Evolutionary conservation across 2,113 vertebrate species (phyloP).

Genomic region (Sarotherodon lohbergeri): DNA sequence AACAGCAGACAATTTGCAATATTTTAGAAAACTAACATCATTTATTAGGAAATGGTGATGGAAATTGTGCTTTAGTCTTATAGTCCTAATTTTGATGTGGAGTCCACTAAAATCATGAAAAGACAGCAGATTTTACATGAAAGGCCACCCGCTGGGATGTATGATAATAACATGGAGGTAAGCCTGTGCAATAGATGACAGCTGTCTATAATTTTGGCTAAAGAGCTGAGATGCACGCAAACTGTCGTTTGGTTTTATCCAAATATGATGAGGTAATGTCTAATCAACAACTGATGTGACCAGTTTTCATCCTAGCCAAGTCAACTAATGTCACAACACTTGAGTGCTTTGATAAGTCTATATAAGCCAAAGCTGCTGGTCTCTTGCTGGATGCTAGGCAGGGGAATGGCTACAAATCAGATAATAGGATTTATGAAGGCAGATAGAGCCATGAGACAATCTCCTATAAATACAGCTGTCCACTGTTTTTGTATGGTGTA

Average conservation of each 20-base stretch:
- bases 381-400: constrained; percentile 29
- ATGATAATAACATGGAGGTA: constrained; percentile 18
- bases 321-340: constrained; percentile 1
- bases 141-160: constrained; percentile 22
- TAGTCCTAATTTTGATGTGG: not conserved
- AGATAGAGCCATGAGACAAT: constrained; percentile 60
- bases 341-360: constrained; percentile 11
- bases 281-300: constrained; percentile 8
- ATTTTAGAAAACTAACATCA: not conserved
- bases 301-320: constrained; percentile 9
- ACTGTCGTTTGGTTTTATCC: constrained; percentile 37
- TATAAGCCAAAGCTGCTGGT: constrained; percentile 26
- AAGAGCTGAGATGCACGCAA: not conserved
- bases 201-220: constrained; percentile 46
- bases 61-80: not conserved
- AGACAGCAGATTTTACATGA: not conserved
- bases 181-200: constrained; percentile 54
- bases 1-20: not conserved
- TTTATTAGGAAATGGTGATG: not conserved
- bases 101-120: not conserved
- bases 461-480: constrained; percentile 75
- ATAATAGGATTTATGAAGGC: constrained; percentile 69
- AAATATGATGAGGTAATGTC: constrained; percentile 47
- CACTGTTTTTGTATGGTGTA: constrained; percentile 71
- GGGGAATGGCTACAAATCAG: constrained; percentile 43